phyloP scores from a whole-genome alignment of 2,888 invertebrate species.

The Micropterix aruncella region DNA sequence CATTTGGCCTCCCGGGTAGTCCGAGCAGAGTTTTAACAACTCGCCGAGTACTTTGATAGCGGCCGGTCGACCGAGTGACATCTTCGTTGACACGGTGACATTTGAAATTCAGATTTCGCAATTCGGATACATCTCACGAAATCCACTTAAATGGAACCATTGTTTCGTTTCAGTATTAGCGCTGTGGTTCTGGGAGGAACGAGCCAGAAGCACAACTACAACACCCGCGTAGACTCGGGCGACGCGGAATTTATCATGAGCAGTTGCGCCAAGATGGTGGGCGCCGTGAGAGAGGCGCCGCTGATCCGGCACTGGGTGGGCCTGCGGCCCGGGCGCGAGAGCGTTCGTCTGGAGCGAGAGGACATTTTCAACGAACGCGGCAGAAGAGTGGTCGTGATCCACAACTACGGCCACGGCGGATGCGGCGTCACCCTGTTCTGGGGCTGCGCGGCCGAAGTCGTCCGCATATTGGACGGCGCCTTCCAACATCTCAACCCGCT shows the following conservation, averaged over 20 bases:
- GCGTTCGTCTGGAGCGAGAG: conserved; percentile 51
- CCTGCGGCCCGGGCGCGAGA: conserved; percentile 52
- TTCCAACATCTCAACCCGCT: too few relatives aligned
- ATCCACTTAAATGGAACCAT: too few relatives aligned
- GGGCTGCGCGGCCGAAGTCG: conserved; percentile 63
- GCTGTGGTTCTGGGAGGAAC: conserved; percentile 64
- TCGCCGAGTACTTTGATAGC: too few relatives aligned
- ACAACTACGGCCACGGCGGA: conserved; percentile 82
- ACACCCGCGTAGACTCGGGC: conserved; percentile 27
- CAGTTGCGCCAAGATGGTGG: conserved; percentile 45
- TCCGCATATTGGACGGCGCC: conserved; percentile 39
- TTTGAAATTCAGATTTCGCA: too few relatives aligned
- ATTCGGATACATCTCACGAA: too few relatives aligned
- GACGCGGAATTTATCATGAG: conserved; percentile 48
- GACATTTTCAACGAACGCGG: conserved; percentile 15
- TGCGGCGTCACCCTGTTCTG: conserved; percentile 67
- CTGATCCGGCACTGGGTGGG: conserved; percentile 53
- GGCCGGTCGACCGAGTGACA: too few relatives aligned
- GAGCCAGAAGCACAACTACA: conserved; percentile 49
- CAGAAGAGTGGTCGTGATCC: conserved; percentile 43
- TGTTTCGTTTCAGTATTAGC: conserved; percentile 42
- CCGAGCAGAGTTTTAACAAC: too few relatives aligned
- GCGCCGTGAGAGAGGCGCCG: conserved; percentile 42
- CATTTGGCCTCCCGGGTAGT: too few relatives aligned
- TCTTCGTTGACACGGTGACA: too few relatives aligned